These are phyloP conservation scores for Polylopha cassiicola DNA, from an alignment of 2,888 invertebrate genomes.

Conservation along the genomic window DNA sequence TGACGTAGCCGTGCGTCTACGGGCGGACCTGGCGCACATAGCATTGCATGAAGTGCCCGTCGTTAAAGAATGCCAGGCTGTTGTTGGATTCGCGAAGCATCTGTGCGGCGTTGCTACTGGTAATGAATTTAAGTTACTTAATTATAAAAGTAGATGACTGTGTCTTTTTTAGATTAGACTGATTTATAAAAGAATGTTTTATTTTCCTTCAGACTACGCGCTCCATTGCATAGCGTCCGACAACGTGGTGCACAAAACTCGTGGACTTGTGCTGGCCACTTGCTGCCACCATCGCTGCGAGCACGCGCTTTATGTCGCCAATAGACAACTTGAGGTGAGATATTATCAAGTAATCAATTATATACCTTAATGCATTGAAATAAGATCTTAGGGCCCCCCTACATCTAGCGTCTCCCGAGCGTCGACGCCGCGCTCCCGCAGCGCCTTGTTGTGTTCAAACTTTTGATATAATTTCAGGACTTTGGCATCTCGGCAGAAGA, in stretches of 20 bases:
- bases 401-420: not conserved
- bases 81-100: conserved; percentile 91
- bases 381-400: not conserved
- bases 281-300: conserved; percentile 95
- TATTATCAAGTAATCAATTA: not conserved
- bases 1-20: conserved; percentile 77
- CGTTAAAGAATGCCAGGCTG: conserved; percentile 43
- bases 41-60: conserved; percentile 72
- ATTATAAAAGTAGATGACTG: not conserved
- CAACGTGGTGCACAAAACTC: conserved; percentile 49
- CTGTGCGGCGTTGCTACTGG: conserved; percentile 93
- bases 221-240: conserved; percentile 80
- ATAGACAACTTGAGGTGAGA: conserved; percentile 38
- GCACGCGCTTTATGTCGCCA: conserved; percentile 79
- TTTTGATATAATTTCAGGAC: conserved; percentile 47
- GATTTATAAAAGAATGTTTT: conserved; percentile 9
- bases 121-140: conserved; percentile 36
- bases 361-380: not conserved
- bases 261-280: conserved; percentile 85
- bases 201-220: conserved; percentile 79
- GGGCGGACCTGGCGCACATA: conserved; percentile 90
- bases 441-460: not conserved
- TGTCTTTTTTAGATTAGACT: not conserved
- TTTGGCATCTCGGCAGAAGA: conserved; percentile 78
- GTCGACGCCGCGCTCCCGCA: not conserved